These are phyloP conservation scores for Papilio xuthus DNA, from an alignment of 1,140 invertebrate species.

Conservation along the genomic window DNA sequence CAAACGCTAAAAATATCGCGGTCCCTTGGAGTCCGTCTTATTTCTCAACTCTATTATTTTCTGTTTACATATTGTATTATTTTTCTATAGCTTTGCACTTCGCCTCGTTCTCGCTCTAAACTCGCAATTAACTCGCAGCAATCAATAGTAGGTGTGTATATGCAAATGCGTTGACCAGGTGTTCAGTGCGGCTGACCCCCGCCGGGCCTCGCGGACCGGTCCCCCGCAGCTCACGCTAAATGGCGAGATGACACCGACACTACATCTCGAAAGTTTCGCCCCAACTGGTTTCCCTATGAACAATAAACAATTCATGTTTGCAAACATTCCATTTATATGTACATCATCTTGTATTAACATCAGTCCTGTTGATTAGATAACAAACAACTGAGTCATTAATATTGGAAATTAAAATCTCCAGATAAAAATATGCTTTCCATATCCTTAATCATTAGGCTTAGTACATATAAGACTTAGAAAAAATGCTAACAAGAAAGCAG, in stretches of 20 bases:
- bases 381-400: not conserved
- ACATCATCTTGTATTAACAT: not conserved
- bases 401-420: too few relatives aligned
- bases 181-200: conserved; percentile 46
- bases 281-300: conserved; percentile 15
- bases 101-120: not conserved
- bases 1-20: too few relatives aligned
- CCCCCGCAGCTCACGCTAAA: conserved; percentile 44
- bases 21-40: not conserved
- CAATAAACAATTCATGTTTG: conserved; percentile 10
- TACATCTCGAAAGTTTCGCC: conserved; percentile 36
- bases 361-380: not conserved
- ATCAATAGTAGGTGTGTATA: conserved; percentile 37
- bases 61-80: too few relatives aligned
- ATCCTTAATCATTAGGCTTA: too few relatives aligned
- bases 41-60: not conserved
- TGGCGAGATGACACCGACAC: conserved; percentile 37
- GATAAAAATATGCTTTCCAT: too few relatives aligned
- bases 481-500: too few relatives aligned
- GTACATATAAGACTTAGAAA: too few relatives aligned
- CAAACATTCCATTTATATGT: not conserved
- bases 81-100: not conserved
- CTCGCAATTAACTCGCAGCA: conserved; percentile 12
- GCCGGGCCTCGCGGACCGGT: conserved; percentile 48
- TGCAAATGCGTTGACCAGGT: conserved; percentile 53